Conservation (phyloP, 2,888 invertebrate species). For the Spodoptera exigua region DNA sequence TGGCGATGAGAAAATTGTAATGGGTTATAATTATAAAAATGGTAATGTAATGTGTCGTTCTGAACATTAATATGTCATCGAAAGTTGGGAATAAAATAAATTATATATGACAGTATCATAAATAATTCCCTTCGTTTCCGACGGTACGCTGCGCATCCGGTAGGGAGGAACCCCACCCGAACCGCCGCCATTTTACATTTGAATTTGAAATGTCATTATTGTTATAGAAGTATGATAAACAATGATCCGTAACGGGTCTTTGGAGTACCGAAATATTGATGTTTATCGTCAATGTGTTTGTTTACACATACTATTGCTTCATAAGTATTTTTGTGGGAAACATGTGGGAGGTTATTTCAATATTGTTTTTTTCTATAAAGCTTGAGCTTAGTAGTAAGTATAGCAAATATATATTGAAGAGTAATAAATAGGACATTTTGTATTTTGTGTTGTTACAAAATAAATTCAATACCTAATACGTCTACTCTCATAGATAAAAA, state of each 20-base stretch:
- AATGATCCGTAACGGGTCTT: conserved; percentile 55
- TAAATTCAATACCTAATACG: too few relatives aligned
- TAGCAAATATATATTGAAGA: too few relatives aligned
- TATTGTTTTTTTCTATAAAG: conserved; percentile 17
- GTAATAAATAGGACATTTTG: too few relatives aligned
- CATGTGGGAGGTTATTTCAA: conserved; percentile 20
- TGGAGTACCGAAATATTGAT: conserved; percentile 53
- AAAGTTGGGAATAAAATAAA: conserved; percentile 77
- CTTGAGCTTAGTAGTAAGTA: not conserved
- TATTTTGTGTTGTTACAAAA: too few relatives aligned
- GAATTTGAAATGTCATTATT: conserved; percentile 74
- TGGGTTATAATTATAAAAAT: conserved; percentile 54
- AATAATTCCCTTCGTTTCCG: conserved; percentile 81
- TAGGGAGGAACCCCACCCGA: conserved; percentile 79
- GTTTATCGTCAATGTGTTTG: conserved; percentile 50
- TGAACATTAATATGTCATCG: conserved; percentile 76
- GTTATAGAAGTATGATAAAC: conserved; percentile 67
- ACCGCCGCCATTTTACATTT: conserved; percentile 81
- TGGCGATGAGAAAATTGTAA: conserved; percentile 18
- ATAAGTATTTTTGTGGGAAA: conserved; percentile 39
- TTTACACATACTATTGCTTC: conserved; percentile 54
- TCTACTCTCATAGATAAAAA: too few relatives aligned
- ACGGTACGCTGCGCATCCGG: conserved; percentile 75
- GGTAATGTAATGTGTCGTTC: conserved; percentile 69
- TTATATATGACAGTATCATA: conserved; percentile 75